Conservation (phyloP, 2,888 invertebrate species). For the Falcaria lacertinaria region DNA sequence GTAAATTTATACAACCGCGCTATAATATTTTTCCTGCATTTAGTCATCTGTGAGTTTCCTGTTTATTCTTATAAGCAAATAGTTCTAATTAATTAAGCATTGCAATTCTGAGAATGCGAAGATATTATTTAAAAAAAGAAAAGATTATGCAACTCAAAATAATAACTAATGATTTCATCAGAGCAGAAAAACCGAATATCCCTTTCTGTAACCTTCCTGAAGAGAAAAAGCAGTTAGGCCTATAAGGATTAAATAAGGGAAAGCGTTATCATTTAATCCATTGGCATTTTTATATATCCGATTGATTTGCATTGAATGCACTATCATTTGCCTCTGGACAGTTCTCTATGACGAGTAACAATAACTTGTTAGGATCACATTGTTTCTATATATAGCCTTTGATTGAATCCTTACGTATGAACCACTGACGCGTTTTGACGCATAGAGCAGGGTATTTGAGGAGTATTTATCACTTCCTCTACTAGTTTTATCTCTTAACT, state of each 20-base stretch:
- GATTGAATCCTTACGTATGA: not conserved
- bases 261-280: slow-evolving; percentile 2
- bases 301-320: slow-evolving; percentile 60
- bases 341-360: slow-evolving; percentile 26
- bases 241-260: not conserved
- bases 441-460: not conserved
- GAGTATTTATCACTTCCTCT: too few species aligned
- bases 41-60: not conserved
- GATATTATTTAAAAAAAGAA: too few species aligned
- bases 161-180: too few species aligned
- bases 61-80: not conserved
- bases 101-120: too few species aligned
- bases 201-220: too few species aligned
- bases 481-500: not conserved
- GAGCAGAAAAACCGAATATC: too few species aligned
- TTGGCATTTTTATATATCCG: slow-evolving; percentile 40
- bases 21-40: not conserved
- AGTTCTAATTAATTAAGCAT: not conserved
- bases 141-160: too few species aligned
- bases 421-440: not conserved
- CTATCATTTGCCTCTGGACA: slow-evolving; percentile 27
- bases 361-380: slow-evolving; percentile 21
- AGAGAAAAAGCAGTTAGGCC: too few species aligned
- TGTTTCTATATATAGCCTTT: slow-evolving; percentile 27
- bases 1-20: not conserved